phyloP scores from a whole-genome alignment of 2,888 invertebrate genomes.

The Ceramica pisi region DNA sequence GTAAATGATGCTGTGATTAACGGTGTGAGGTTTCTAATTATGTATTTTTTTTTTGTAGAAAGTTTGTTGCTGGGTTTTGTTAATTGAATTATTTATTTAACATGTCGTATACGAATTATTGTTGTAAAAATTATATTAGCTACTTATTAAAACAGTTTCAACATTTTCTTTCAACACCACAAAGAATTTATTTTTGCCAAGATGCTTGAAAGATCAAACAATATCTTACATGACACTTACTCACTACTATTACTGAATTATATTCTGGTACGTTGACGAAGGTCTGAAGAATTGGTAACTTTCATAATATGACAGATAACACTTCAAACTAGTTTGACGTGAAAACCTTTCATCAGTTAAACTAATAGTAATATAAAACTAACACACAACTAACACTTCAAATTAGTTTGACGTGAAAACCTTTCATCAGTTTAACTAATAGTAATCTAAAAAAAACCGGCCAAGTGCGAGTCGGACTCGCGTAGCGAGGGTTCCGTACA shows the following conservation, averaged over 20 bases:
- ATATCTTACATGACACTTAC: not conserved
- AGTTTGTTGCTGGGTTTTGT: not conserved
- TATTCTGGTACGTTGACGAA: constrained; percentile 20
- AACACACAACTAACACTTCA: no score
- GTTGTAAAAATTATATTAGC: not conserved
- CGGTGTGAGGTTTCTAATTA: not conserved
- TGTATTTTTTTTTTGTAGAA: not conserved
- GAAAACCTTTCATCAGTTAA: constrained; percentile 8
- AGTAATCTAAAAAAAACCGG: no score
- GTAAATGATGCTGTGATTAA: not conserved
- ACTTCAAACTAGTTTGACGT: not conserved
- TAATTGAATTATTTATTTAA: no score
- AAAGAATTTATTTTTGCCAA: not conserved
- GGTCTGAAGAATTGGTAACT: constrained; percentile 18
- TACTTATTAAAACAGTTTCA: not conserved
- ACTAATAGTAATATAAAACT: no score
- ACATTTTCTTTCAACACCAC: no score
- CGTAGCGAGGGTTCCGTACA: no score
- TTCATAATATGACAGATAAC: not conserved
- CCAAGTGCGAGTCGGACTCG: no score
- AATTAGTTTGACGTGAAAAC: no score
- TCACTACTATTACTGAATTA: constrained; percentile 29
- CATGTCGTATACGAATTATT: no score
- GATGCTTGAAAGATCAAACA: constrained; percentile 4
- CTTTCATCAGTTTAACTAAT: no score